Evolutionary conservation across 64 coral and sea anemone species (phyloP).

Genomic region (Pachyseris speciosa): DNA sequence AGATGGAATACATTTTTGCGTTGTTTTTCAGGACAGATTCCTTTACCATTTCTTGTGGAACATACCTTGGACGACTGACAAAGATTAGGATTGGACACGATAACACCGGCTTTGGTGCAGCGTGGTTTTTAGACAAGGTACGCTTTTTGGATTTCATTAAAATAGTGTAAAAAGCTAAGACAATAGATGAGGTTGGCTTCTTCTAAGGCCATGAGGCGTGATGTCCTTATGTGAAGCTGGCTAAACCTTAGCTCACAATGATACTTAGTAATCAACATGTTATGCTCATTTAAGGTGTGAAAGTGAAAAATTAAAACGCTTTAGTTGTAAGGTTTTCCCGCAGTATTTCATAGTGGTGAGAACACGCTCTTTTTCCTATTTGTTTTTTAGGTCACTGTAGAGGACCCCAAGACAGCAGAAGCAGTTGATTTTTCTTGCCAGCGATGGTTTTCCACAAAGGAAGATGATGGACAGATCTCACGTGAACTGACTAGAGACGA

Average conservation of each 20-base stretch:
- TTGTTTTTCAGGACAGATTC: conserved; percentile 87
- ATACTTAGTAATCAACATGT: too few relatives aligned
- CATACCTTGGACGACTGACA: conserved; percentile 65
- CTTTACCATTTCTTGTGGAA: conserved; percentile 75
- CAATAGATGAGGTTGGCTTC: not conserved
- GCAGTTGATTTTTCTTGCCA: conserved; percentile 85
- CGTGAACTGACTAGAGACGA: conserved; percentile 82
- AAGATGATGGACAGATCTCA: conserved; percentile 93
- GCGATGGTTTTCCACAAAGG: conserved; percentile 91
- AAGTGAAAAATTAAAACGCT: too few relatives aligned
- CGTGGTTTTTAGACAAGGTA: conserved; percentile 88
- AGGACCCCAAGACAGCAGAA: conserved; percentile 61
- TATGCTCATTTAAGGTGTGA: too few relatives aligned
- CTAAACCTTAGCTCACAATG: too few relatives aligned
- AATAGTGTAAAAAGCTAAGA: not conserved
- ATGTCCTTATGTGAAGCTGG: too few relatives aligned
- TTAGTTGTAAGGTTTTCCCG: too few relatives aligned
- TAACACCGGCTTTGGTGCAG: conserved; percentile 86
- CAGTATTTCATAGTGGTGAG: too few relatives aligned
- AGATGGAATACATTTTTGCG: not conserved
- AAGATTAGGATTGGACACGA: conserved; percentile 80
- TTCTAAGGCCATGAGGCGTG: too few relatives aligned
- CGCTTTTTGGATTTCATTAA: not conserved
- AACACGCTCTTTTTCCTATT: not conserved
- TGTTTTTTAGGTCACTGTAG: conserved; percentile 74